Conservation (phyloP, 2,113 vertebrate genomes). For the Psammodynastes pulverulentus region DNA sequence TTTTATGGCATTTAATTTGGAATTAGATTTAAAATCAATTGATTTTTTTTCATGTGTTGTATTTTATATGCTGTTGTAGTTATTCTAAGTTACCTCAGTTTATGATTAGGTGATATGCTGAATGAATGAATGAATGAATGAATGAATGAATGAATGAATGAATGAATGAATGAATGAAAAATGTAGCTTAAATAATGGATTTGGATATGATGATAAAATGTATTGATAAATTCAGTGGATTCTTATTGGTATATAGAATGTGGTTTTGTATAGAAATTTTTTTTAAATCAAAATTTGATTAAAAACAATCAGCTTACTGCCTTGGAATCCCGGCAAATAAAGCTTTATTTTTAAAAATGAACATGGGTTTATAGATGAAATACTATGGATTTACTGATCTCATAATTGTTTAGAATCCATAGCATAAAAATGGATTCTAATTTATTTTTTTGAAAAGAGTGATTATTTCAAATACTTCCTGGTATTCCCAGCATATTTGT, state of each 20-base stretch:
- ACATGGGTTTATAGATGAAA: background rate
- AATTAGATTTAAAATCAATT: background rate
- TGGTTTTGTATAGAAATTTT: background rate
- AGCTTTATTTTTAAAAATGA: background rate
- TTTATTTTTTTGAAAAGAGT: background rate
- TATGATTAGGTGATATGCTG: background rate
- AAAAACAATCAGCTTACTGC: background rate
- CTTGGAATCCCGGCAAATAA: background rate
- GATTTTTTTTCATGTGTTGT: background rate
- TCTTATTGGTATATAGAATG: background rate
- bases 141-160: too few species aligned
- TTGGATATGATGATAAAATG: background rate
- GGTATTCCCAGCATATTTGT: background rate
- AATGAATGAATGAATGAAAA: background rate
- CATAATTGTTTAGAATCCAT: background rate
- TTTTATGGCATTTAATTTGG: background rate
- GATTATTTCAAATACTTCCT: background rate
- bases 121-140: background rate
- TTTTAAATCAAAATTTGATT: background rate
- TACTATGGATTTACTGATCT: background rate
- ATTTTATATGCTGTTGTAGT: background rate
- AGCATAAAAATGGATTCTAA: background rate
- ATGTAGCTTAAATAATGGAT: background rate
- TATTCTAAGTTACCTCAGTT: background rate
- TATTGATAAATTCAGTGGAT: background rate